Percentiles rank a stretch among this genome's conserved stretches.
These are phyloP conservation scores for Condylura cristata DNA, from an alignment of 2,113 vertebrate genomes.

Conservation along the genomic window DNA sequence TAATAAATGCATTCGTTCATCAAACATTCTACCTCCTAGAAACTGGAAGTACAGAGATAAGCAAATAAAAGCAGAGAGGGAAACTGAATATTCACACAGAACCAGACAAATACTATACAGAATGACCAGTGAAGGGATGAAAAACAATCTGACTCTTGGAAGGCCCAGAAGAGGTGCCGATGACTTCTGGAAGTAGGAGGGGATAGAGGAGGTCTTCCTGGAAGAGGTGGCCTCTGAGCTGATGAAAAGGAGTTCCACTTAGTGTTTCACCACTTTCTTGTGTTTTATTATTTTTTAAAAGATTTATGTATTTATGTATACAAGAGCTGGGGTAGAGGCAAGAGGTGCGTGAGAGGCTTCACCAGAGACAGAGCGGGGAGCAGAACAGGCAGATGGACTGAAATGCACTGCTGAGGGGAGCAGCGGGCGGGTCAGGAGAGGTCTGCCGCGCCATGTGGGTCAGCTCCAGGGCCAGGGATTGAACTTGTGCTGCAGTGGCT, in stretches of 20 bases:
- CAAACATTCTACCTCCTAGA: background rate
- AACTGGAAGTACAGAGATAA: background rate
- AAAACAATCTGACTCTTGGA: background rate
- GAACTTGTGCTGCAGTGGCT: too few species aligned
- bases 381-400: too few species aligned
- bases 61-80: background rate
- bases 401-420: too few species aligned
- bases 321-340: too few species aligned
- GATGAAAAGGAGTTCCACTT: background rate
- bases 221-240: conserved; percentile 1
- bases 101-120: background rate
- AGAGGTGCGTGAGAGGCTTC: too few species aligned
- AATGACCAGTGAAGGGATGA: background rate
- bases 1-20: conserved; percentile 30
- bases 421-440: too few species aligned
- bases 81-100: background rate
- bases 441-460: too few species aligned
- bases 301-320: too few species aligned
- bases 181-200: background rate
- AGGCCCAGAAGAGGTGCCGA: background rate
- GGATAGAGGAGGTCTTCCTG: background rate
- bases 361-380: too few species aligned
- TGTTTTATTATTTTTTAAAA: too few species aligned
- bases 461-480: too few species aligned
- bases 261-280: background rate